These are phyloP conservation scores for Syngnathus floridae DNA, from an alignment of 2,113 vertebrate genomes.

Conservation along the genomic window DNA sequence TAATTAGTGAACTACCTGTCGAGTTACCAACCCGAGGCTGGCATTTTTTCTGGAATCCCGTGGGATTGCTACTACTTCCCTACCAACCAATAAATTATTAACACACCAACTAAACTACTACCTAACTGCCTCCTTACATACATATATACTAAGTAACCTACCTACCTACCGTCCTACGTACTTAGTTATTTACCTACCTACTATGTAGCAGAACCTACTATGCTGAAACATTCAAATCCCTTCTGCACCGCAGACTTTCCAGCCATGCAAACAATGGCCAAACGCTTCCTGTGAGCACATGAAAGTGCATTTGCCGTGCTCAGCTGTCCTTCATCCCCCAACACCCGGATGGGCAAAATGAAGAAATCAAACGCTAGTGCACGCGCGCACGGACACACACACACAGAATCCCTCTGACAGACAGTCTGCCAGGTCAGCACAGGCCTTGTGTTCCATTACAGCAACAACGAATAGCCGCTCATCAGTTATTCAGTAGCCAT, in stretches of 20 bases:
- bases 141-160: not conserved
- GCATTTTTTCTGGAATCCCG: no score
- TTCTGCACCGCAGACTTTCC: constrained; percentile 22
- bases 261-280: constrained; percentile 28
- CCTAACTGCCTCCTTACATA: no score
- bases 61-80: no score
- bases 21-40: not conserved
- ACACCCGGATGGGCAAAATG: not conserved
- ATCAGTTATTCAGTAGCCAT: constrained; percentile 42
- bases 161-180: not conserved
- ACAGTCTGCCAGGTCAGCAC: constrained; percentile 46
- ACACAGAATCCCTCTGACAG: constrained; percentile 24
- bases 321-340: constrained; percentile 24
- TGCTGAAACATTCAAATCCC: constrained; percentile 19
- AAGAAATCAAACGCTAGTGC: constrained; percentile 35
- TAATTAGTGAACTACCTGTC: not conserved
- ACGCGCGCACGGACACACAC: constrained; percentile 4
- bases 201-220: not conserved
- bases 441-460: constrained; percentile 34
- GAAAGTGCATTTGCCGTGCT: constrained; percentile 24
- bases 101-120: no score
- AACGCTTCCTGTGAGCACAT: constrained; percentile 28
- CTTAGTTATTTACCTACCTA: no score
- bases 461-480: constrained; percentile 40
- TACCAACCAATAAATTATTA: no score